Conservation (phyloP, 2,888 invertebrate species). For the Xylocampa areola region DNA sequence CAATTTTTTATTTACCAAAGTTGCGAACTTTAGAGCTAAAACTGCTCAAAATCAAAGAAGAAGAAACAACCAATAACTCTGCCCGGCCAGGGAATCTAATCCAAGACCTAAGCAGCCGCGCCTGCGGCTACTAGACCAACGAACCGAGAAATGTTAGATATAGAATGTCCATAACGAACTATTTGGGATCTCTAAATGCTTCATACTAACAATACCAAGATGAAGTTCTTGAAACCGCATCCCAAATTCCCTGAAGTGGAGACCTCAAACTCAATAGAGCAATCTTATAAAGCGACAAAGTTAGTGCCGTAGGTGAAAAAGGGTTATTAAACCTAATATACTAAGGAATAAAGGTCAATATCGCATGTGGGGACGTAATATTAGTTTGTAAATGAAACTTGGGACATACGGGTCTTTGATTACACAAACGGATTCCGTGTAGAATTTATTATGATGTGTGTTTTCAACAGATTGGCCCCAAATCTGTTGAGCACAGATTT, state of each 20-base stretch:
- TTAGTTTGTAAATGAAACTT: slow-evolving; percentile 14
- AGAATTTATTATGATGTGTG: slow-evolving; percentile 35
- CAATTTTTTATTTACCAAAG: no score
- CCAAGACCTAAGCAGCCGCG: no score
- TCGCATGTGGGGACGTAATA: slow-evolving; percentile 21
- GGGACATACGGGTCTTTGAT: slow-evolving; percentile 53
- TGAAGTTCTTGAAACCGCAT: slow-evolving; percentile 61
- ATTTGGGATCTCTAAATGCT: slow-evolving; percentile 41
- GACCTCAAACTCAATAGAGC: slow-evolving; percentile 65
- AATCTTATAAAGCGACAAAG: slow-evolving; percentile 62
- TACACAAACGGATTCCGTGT: slow-evolving; percentile 23
- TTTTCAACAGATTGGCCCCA: background rate
- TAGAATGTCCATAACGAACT: slow-evolving; percentile 26
- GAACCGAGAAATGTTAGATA: no score
- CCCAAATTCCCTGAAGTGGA: slow-evolving; percentile 66
- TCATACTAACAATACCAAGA: slow-evolving; percentile 54
- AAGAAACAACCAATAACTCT: no score
- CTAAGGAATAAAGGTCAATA: slow-evolving; percentile 17
- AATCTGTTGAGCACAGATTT: background rate
- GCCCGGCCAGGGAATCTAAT: no score
- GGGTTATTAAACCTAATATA: slow-evolving; percentile 6
- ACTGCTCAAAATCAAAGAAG: no score
- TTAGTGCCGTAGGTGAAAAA: slow-evolving; percentile 25
- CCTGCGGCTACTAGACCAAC: no score
- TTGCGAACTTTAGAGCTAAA: no score